These are phyloP conservation scores for Thysanoteuthis rhombus DNA, from an alignment of 2,888 invertebrate genomes.

Conservation along the genomic window DNA sequence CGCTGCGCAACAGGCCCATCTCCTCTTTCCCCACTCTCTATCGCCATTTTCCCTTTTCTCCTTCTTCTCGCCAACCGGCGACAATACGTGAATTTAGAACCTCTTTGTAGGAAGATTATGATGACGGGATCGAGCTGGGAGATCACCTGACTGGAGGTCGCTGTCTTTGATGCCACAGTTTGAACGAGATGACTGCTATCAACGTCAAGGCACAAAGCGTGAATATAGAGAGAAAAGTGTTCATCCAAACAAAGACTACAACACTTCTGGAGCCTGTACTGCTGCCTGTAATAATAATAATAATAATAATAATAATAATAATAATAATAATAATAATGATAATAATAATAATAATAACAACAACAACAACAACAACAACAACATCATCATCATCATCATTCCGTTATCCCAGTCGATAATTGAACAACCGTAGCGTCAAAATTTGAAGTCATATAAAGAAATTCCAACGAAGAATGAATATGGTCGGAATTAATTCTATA, in stretches of 20 bases:
- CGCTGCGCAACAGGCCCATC: background rate
- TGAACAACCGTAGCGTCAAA: no score
- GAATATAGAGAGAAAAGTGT: background rate
- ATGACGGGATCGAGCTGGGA: background rate
- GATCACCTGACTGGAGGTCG: background rate
- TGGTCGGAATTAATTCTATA: no score
- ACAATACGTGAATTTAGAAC: background rate
- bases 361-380: no score
- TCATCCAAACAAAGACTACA: background rate
- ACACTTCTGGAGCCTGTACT: background rate
- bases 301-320: background rate
- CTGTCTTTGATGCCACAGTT: constrained; percentile 18
- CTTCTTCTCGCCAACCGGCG: background rate
- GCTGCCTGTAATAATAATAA: background rate
- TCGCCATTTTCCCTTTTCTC: background rate
- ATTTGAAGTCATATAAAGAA: no score
- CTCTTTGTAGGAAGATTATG: background rate
- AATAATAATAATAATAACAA: no score
- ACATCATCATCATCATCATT: no score
- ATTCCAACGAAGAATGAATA: no score
- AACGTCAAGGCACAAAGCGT: constrained; percentile 1
- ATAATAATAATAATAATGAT: no score
- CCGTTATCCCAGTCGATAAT: no score
- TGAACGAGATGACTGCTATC: constrained; percentile 19
- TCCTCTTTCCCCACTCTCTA: background rate